A percentile compares a stretch with the other conserved stretches of the same genome.
phyloP scores from a whole-genome alignment of 2,797 vertebrate genomes.

The Crossoptilon crossoptilon region DNA sequence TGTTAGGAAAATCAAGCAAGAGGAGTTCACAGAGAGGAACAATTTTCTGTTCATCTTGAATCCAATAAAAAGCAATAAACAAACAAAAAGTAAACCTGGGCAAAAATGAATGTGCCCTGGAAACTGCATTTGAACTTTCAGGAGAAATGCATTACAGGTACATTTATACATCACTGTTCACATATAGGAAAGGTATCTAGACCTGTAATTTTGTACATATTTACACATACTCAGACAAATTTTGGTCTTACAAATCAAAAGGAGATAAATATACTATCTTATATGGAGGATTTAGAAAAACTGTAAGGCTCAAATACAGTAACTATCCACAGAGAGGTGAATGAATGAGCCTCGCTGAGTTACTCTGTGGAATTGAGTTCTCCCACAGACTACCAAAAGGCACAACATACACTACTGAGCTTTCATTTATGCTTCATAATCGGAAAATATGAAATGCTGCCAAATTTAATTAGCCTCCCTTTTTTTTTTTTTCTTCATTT shows the following conservation, averaged over 20 bases:
- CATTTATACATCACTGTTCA: background rate
- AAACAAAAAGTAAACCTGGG: background rate
- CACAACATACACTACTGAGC: slow-evolving; percentile 9
- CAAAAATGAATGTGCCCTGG: background rate
- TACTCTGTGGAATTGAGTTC: slow-evolving; percentile 50
- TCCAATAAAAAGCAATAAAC: background rate
- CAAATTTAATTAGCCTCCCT: slow-evolving; percentile 76
- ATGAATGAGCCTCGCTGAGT: background rate
- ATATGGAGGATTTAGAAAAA: background rate
- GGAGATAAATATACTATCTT: background rate
- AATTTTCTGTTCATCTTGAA: background rate
- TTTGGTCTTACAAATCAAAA: background rate
- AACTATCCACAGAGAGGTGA: background rate
- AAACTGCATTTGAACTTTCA: background rate
- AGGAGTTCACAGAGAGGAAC: background rate
- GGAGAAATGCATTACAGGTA: background rate
- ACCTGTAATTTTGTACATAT: background rate
- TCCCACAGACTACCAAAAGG: slow-evolving; percentile 43
- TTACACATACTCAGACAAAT: background rate
- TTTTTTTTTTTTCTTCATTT: slow-evolving; percentile 23
- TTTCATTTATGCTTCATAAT: slow-evolving; percentile 74
- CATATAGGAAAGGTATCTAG: background rate
- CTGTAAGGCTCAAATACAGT: background rate
- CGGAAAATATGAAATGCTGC: slow-evolving; percentile 77
- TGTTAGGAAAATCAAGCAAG: background rate